A percentile compares a stretch with the other conserved stretches of the same genome.
Evolutionary conservation across 2,797 vertebrate genomes (phyloP).

Genomic region (Chromobotia macracanthus): DNA sequence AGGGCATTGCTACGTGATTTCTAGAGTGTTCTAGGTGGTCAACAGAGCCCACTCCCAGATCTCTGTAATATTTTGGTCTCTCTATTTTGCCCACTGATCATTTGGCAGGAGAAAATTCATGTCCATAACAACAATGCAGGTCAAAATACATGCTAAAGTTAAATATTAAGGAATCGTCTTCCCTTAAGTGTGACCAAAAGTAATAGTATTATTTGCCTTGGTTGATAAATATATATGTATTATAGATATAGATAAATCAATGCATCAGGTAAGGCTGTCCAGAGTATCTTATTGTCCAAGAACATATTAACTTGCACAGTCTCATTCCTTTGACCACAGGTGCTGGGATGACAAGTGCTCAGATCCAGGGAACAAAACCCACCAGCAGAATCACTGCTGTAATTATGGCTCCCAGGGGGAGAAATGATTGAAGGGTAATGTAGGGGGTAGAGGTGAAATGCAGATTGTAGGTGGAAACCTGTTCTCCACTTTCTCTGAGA

Average conservation of each 20-base stretch:
- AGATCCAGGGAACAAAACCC: conserved; percentile 22
- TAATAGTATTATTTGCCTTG: neutral
- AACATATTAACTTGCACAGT: conserved; percentile 40
- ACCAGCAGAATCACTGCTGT: conserved; percentile 12
- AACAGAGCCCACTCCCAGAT: too few species aligned
- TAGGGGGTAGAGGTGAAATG: conserved; percentile 13
- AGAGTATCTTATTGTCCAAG: conserved; percentile 43
- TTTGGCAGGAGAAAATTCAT: too few species aligned
- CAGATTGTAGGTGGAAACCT: neutral
- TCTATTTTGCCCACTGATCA: too few species aligned
- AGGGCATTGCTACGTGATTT: too few species aligned
- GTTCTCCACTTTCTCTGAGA: neutral
- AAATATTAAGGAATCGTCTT: too few species aligned
- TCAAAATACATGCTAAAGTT: too few species aligned
- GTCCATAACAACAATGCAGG: too few species aligned
- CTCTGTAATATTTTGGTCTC: too few species aligned
- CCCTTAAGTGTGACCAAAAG: conserved; percentile 22
- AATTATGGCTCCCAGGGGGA: conserved; percentile 29
- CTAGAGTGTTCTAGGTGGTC: too few species aligned
- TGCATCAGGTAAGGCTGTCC: neutral
- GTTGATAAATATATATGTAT: conserved; percentile 58
- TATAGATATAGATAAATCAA: conserved; percentile 64
- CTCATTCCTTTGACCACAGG: conserved; percentile 19
- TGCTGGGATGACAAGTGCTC: conserved; percentile 12
- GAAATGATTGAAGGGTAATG: conserved; percentile 29